phyloP scores from a whole-genome alignment of 2,797 vertebrate species.

The Darevskia nairensis region DNA sequence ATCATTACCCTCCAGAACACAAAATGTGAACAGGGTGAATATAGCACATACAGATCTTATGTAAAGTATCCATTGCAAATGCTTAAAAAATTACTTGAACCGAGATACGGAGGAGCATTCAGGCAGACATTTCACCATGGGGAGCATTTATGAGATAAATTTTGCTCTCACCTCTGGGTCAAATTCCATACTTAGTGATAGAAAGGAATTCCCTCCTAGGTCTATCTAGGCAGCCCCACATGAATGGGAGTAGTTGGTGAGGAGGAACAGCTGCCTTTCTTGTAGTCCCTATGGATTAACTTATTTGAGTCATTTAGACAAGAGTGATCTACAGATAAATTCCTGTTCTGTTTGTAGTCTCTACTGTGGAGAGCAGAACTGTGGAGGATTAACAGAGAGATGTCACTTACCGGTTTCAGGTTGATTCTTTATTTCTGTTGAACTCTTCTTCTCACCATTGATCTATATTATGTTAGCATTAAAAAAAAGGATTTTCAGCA shows the following conservation, averaged over 20 bases:
- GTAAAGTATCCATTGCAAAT: background rate
- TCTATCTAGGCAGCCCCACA: background rate
- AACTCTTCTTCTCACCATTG: conserved; percentile 86
- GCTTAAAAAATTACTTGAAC: background rate
- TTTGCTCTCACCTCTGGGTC: background rate
- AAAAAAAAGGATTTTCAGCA: background rate
- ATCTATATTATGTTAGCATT: conserved; percentile 74
- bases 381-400: background rate
- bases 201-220: background rate
- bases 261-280: background rate
- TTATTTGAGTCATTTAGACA: background rate
- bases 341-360: background rate
- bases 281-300: background rate
- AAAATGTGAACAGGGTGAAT: background rate
- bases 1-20: background rate
- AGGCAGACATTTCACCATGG: background rate
- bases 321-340: background rate
- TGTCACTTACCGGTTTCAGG: conserved; percentile 82
- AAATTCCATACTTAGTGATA: background rate
- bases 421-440: conserved; percentile 76
- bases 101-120: background rate
- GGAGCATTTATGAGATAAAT: background rate
- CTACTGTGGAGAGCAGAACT: background rate
- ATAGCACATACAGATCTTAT: background rate
- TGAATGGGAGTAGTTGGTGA: background rate